A percentile compares a stretch with the other conserved stretches of the same genome.
phyloP scores from a whole-genome alignment of 2,797 vertebrate genomes.

The Microctenopoma steveboyesi region DNA sequence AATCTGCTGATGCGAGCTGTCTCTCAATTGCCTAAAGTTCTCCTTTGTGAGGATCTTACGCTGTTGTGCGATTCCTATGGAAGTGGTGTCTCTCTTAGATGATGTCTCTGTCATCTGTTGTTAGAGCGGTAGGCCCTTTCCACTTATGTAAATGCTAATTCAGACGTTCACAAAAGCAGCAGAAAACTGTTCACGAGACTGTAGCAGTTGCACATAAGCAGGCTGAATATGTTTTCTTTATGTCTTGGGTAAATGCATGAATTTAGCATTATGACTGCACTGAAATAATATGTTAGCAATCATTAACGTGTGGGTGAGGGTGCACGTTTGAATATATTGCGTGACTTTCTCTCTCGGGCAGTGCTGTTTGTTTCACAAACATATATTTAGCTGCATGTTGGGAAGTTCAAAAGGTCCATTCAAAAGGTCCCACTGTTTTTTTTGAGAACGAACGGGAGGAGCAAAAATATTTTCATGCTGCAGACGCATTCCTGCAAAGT shows the following conservation, averaged over 20 bases:
- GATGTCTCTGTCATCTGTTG: constrained; percentile 47
- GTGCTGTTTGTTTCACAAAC: constrained; percentile 33
- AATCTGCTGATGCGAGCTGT: constrained; percentile 79
- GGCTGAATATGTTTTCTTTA: constrained; percentile 1
- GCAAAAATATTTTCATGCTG: constrained; percentile 45
- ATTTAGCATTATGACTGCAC: constrained; percentile 17
- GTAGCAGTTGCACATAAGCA: constrained; percentile 3
- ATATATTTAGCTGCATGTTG: constrained; percentile 37
- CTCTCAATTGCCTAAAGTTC: constrained; percentile 75
- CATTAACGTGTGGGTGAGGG: not conserved
- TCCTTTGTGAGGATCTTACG: constrained; percentile 67
- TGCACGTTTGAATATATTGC: constrained; percentile 16
- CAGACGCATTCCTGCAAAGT: constrained; percentile 44
- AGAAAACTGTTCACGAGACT: constrained; percentile 21
- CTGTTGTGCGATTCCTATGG: constrained; percentile 56
- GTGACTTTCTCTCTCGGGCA: constrained; percentile 2
- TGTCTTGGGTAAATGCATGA: not conserved
- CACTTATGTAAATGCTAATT: constrained; percentile 23
- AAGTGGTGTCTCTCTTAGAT: constrained; percentile 58
- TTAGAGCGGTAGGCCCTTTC: constrained; percentile 39
- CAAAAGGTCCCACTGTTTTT: constrained; percentile 31
- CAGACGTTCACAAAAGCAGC: constrained; percentile 40
- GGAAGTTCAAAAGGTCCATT: constrained; percentile 48
- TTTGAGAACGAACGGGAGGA: constrained; percentile 49
- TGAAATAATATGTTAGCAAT: not conserved